Percentiles rank a stretch among this genome's conserved stretches.
These are phyloP conservation scores for Plectrocnemia conspersa DNA, from an alignment of 1,140 invertebrate genomes.

Conservation along the genomic window DNA sequence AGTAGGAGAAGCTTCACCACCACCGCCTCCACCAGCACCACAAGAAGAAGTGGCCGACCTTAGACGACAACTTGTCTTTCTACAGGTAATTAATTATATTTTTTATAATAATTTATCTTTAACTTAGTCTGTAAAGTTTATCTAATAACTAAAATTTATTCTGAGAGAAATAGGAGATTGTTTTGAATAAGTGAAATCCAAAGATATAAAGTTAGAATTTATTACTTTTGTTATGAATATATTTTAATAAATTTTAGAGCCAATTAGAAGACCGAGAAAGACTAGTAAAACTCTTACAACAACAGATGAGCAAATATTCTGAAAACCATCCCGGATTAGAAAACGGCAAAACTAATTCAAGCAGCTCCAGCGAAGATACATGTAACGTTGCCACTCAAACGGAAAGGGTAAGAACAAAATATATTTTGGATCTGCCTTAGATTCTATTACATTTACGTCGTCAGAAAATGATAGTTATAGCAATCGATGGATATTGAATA, in stretches of 20 bases:
- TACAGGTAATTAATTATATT: conserved; percentile 54
- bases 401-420: conserved; percentile 46
- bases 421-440: no score
- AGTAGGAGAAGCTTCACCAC: conserved; percentile 55
- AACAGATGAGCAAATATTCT: conserved; percentile 46
- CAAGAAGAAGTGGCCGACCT: conserved; percentile 69
- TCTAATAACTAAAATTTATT: no score
- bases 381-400: conserved; percentile 52
- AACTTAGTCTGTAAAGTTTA: no score
- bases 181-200: no score
- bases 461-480: no score
- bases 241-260: conserved; percentile 39
- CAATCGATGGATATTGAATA: no score
- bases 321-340: conserved; percentile 33
- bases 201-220: no score
- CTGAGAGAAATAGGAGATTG: no score
- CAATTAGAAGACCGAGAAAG: conserved; percentile 51
- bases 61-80: conserved; percentile 69
- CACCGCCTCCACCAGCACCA: conserved; percentile 45
- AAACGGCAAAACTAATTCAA: conserved; percentile 32
- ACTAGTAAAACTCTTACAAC: conserved; percentile 48
- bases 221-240: no score
- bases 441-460: no score
- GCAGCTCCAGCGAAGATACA: conserved; percentile 45
- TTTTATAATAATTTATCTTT: not conserved